Percentiles rank a stretch among this genome's conserved stretches.
phyloP scores from a whole-genome alignment of 2,888 invertebrate species.

The Sympetrum striolatum region DNA sequence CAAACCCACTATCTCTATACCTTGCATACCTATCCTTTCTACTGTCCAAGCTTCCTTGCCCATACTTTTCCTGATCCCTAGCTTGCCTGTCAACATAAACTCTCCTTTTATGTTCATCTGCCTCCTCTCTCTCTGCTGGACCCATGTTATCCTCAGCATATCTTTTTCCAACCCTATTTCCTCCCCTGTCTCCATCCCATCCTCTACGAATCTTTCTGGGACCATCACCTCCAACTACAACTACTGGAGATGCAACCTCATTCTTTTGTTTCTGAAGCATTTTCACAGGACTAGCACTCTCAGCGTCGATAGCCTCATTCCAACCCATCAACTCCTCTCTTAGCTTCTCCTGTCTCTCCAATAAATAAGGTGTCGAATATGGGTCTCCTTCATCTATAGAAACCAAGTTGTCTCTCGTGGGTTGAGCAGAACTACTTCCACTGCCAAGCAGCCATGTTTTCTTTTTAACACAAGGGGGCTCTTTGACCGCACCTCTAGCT shows the following conservation, averaged over 20 bases:
- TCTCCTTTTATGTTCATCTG: background rate
- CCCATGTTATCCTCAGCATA: background rate
- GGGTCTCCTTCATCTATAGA: background rate
- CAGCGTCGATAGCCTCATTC: background rate
- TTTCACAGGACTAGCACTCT: background rate
- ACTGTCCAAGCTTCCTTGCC: background rate
- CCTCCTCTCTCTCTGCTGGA: background rate
- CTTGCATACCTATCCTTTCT: background rate
- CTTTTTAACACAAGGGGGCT: constrained; percentile 19
- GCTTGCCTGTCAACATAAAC: background rate
- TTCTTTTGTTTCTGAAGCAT: background rate
- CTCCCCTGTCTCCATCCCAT: no score
- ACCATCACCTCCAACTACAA: constrained; percentile 15
- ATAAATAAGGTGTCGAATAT: background rate
- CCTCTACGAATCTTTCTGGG: background rate
- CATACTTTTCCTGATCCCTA: background rate
- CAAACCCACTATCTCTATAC: background rate
- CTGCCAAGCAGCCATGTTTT: background rate
- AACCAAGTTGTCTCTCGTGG: background rate
- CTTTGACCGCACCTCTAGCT: background rate
- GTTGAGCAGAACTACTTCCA: background rate
- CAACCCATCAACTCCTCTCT: background rate
- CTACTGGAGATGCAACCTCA: background rate
- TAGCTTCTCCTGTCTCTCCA: background rate
- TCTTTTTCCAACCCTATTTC: background rate